Evolutionary conservation across 2,797 vertebrate species (phyloP).

Genomic region (Sparus aurata): DNA sequence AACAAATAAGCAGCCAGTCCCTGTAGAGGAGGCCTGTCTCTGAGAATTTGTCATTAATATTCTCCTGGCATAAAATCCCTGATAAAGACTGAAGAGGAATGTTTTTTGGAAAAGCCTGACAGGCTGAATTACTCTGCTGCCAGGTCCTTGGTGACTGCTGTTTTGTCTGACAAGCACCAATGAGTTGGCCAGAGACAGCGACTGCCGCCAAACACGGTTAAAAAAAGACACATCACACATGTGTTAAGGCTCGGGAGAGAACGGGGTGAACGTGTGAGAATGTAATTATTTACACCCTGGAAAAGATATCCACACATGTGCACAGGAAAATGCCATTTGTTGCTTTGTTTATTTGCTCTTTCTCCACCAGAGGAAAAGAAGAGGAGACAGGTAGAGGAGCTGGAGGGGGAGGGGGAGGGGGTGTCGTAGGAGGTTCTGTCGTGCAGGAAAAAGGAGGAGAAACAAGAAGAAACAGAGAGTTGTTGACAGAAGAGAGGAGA

Average conservation of each 20-base stretch:
- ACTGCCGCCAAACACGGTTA: constrained; percentile 22
- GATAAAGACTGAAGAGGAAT: constrained; percentile 50
- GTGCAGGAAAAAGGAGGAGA: constrained; percentile 78
- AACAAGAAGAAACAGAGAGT: constrained; percentile 60
- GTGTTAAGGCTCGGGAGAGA: constrained; percentile 32
- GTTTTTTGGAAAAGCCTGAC: constrained; percentile 53
- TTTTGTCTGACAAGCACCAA: constrained; percentile 55
- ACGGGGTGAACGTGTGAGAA: constrained; percentile 32
- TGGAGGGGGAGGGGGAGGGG: constrained; percentile 26
- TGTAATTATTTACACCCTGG: constrained; percentile 53
- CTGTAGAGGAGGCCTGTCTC: constrained; percentile 40
- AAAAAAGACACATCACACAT: constrained; percentile 34
- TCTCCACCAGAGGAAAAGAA: constrained; percentile 81
- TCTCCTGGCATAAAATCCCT: constrained; percentile 58
- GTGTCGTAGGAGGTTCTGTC: constrained; percentile 70
- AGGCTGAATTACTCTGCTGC: constrained; percentile 55
- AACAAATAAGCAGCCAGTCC: constrained; percentile 59
- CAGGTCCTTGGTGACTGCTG: constrained; percentile 57
- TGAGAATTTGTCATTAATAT: constrained; percentile 57
- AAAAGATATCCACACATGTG: constrained; percentile 64
- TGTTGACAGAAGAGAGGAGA: constrained; percentile 59
- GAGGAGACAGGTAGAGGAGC: constrained; percentile 70
- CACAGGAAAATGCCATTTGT: constrained; percentile 67
- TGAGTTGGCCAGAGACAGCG: constrained; percentile 22
- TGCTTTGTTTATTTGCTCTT: constrained; percentile 87